Evolutionary conservation across 2,888 invertebrate species (phyloP), one percentile per base, ranked within the genome.

Genomic region (Eremobia ochroleuca): DNA sequence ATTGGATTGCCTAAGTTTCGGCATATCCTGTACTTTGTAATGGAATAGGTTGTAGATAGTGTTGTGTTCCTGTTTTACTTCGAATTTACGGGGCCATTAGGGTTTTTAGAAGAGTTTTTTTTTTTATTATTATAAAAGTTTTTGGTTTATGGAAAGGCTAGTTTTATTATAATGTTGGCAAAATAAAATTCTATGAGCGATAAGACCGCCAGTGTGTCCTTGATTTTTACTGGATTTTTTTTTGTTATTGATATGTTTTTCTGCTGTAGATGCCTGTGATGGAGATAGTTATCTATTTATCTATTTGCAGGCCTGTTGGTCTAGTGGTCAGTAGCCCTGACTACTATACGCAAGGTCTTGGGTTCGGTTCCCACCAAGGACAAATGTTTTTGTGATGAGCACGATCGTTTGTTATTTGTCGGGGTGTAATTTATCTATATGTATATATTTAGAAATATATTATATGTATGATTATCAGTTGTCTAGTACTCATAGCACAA

Each of bases 1-100:
- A 71, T 77, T 13, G 43, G 65, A 83, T 82, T 75, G 85, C 52
- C 83, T 75, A 85, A 85, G 76, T 85, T 85, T 73, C 25, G 34
- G 64, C 46, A 59, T 77, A 75, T 73, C 69, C 79, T 64, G 64
- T 82, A 85, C 76, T 84, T 79, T 82, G 43, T 84, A 84, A 85
- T 85, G 34, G 73, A 31, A 66, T 70, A 64, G 70, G 72, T 64
- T 62, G 81, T 71, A 65, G 61, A 76, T 73, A 52, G 73, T 49
- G 80, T 79, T 79, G 18, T 75, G 40, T 70, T 78, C 65, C 68
- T 52, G 78, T 52, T 61, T 65, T n/a, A n/a, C 65, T 52, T 6
- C 34, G 18, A 43, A 73, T 73, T 73, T 70, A 66, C 61, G 49
- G 15, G 21, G 13, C 49, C 28, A 11, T 66, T 59, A 31, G 2